phyloP scores from a whole-genome alignment of 2,113 vertebrate genomes.

The Talpa occidentalis region DNA sequence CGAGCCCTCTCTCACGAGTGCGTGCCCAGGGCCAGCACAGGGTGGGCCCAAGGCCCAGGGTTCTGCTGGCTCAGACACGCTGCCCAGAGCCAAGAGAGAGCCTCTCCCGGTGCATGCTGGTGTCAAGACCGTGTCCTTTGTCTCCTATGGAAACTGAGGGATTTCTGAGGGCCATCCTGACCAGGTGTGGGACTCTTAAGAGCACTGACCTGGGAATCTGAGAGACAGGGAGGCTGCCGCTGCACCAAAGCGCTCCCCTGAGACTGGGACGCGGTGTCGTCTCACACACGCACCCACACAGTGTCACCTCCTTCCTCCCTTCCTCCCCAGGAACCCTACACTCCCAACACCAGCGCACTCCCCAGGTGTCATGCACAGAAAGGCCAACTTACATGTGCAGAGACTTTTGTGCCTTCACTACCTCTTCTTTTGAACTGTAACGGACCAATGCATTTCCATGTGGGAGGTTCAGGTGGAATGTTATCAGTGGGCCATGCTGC shows the following conservation, averaged over 20 bases:
- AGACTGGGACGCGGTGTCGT: neutral
- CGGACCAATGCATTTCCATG: slow-evolving; percentile 98
- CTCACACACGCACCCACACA: too few species aligned
- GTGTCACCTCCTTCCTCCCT: too few species aligned
- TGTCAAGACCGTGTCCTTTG: neutral
- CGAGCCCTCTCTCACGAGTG: too few species aligned
- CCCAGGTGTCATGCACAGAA: neutral
- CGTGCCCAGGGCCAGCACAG: fast-evolving
- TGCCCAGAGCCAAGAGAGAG: neutral
- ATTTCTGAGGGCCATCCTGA: neutral
- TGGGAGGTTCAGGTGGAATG: slow-evolving; percentile 99
- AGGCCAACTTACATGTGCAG: slow-evolving; percentile 96
- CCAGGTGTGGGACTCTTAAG: neutral
- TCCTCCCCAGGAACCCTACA: neutral
- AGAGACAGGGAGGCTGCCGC: neutral
- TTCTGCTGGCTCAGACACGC: neutral
- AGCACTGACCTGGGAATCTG: neutral
- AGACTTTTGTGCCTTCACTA: slow-evolving; percentile 99
- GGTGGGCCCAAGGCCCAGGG: neutral
- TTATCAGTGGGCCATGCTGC: slow-evolving; percentile 99
- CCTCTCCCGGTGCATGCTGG: fast-evolving
- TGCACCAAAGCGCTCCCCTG: neutral
- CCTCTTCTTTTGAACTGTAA: slow-evolving; percentile 99
- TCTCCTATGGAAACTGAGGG: neutral
- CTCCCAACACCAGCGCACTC: neutral